Evolutionary conservation across 2,888 invertebrate genomes (phyloP).

Genomic region (Arge pagana): DNA sequence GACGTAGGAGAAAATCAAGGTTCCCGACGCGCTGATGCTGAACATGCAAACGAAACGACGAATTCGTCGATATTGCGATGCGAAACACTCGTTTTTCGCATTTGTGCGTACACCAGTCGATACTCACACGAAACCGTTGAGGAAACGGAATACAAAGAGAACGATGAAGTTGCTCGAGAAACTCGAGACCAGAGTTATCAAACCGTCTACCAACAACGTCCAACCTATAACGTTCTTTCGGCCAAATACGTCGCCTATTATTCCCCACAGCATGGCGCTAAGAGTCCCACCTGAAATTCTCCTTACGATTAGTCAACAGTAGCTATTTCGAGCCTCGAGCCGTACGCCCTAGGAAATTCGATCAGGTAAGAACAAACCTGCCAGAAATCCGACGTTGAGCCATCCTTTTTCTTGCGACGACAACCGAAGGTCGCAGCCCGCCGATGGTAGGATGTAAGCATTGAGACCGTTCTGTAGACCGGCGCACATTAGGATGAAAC

Average conservation of each 20-base stretch:
- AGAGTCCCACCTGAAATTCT: slow-evolving; percentile 65
- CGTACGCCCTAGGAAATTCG: neutral
- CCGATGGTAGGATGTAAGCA: slow-evolving; percentile 75
- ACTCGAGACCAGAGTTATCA: slow-evolving; percentile 64
- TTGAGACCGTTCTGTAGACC: slow-evolving; percentile 71
- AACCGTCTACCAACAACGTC: slow-evolving; percentile 60
- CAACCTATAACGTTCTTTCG: slow-evolving; percentile 65
- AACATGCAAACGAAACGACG: neutral
- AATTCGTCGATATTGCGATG: slow-evolving; percentile 11
- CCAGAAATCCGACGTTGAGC: slow-evolving; percentile 73
- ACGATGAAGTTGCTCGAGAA: slow-evolving; percentile 66
- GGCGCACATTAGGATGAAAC: slow-evolving; percentile 66
- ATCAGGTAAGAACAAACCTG: slow-evolving; percentile 61
- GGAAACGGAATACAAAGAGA: slow-evolving; percentile 65
- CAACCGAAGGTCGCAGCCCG: slow-evolving; percentile 71
- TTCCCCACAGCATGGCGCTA: slow-evolving; percentile 81
- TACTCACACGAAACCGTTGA: slow-evolving; percentile 66
- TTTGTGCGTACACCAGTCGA: neutral
- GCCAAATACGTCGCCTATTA: slow-evolving; percentile 76
- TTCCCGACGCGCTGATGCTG: slow-evolving; percentile 64
- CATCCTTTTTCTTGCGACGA: slow-evolving; percentile 70
- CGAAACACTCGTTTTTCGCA: slow-evolving; percentile 2
- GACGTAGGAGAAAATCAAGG: slow-evolving; percentile 67
- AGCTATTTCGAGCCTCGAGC: neutral
- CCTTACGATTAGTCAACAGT: neutral